A percentile compares a stretch with the other conserved stretches of the same genome.
Evolutionary conservation across 2,888 invertebrate species (phyloP).

Genomic region (Fissipunctia ypsillon): DNA sequence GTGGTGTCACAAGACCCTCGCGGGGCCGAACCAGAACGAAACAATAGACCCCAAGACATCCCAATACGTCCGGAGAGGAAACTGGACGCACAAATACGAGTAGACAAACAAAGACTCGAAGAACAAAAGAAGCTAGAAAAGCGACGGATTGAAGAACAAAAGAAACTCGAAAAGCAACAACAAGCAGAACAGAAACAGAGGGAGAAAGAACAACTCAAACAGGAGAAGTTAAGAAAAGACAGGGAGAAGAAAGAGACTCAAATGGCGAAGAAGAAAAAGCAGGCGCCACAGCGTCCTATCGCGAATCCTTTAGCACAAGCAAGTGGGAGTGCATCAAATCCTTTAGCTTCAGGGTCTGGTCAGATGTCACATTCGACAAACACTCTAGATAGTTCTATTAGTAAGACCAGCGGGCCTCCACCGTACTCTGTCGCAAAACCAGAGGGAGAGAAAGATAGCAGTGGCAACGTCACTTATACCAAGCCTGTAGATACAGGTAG

Average conservation of each 20-base stretch:
- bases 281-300: constrained; percentile 57
- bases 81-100: constrained; percentile 64
- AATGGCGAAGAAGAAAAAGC: constrained; percentile 43
- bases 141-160: constrained; percentile 75
- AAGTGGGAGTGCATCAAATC: constrained; percentile 43
- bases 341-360: constrained; percentile 43
- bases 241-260: constrained; percentile 62
- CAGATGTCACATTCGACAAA: constrained; percentile 74
- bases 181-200: constrained; percentile 75
- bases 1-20: constrained; percentile 75
- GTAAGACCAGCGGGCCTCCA: constrained; percentile 83
- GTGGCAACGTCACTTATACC: constrained; percentile 79
- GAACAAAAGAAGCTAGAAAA: constrained; percentile 68
- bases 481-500: constrained; percentile 80
- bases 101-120: constrained; percentile 58
- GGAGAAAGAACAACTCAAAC: constrained; percentile 73
- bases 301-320: constrained; percentile 55
- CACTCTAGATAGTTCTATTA: constrained; percentile 85
- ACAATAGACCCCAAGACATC: constrained; percentile 41
- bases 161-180: constrained; percentile 78
- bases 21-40: constrained; percentile 67
- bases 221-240: constrained; percentile 72
- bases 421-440: constrained; percentile 74
- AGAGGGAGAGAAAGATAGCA: constrained; percentile 67
- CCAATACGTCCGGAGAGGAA: constrained; percentile 47